These are phyloP conservation scores for Psilopsiagon aurifrons DNA, from an alignment of 2,113 vertebrate species.

Conservation along the genomic window DNA sequence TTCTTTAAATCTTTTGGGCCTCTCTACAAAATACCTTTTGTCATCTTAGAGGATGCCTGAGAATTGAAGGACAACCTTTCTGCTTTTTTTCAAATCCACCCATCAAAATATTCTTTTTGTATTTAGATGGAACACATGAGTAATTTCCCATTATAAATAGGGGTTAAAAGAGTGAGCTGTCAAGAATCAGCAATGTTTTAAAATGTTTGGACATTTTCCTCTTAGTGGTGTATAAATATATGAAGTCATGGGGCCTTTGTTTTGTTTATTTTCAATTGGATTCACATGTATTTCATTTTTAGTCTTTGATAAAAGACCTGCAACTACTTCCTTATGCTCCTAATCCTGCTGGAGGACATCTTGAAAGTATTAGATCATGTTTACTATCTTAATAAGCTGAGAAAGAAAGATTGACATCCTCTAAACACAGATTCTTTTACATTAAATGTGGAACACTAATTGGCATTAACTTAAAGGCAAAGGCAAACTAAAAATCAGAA, in stretches of 20 bases:
- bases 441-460: not conserved
- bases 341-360: not conserved
- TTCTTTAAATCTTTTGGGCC: not conserved
- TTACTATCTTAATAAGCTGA: not conserved
- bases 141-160: not conserved
- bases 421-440: not conserved
- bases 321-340: not conserved
- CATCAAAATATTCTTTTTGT: not conserved
- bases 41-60: not conserved
- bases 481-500: not conserved
- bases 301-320: not conserved
- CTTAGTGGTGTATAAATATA: not conserved
- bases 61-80: not conserved
- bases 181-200: not conserved
- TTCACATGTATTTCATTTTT: not conserved
- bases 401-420: not conserved
- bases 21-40: not conserved
- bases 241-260: not conserved
- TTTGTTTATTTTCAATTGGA: not conserved
- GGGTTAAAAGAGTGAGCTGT: not conserved
- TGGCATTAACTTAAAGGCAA: not conserved
- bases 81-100: not conserved
- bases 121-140: not conserved
- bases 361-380: not conserved
- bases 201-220: not conserved